phyloP scores from a whole-genome alignment of 2,888 invertebrate species.

The Incurvaria masculella region DNA sequence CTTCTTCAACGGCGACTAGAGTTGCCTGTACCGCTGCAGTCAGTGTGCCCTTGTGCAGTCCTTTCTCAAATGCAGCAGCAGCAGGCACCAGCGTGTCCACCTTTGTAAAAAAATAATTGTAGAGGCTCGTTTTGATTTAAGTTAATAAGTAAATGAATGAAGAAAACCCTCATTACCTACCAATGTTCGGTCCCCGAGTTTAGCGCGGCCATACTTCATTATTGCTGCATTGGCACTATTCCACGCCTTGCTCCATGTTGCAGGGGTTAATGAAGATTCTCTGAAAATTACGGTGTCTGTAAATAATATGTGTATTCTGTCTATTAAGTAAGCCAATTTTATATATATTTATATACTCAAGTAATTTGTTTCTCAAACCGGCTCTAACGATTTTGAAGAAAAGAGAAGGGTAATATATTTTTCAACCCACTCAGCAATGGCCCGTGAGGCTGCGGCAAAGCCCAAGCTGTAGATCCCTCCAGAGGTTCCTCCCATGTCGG shows the following conservation, averaged over 20 bases:
- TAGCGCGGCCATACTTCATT: slow-evolving; percentile 68
- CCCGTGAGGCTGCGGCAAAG: slow-evolving; percentile 61
- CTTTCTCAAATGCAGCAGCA: slow-evolving; percentile 32
- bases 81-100: slow-evolving; percentile 55
- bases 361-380: too few species aligned
- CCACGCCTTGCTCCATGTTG: slow-evolving; percentile 55
- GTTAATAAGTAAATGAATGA: too few species aligned
- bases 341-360: too few species aligned
- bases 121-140: too few species aligned
- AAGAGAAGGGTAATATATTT: not conserved
- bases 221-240: slow-evolving; percentile 56
- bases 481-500: slow-evolving; percentile 73
- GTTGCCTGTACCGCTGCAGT: slow-evolving; percentile 30
- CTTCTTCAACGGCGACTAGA: slow-evolving; percentile 37
- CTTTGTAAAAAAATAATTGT: too few species aligned
- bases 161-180: too few species aligned
- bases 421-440: slow-evolving; percentile 31
- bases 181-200: slow-evolving; percentile 74
- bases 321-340: not conserved
- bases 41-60: slow-evolving; percentile 22
- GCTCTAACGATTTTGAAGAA: too few species aligned
- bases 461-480: slow-evolving; percentile 78
- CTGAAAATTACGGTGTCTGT: slow-evolving; percentile 22
- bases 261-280: slow-evolving; percentile 21
- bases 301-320: not conserved